Percentiles rank a stretch among this genome's conserved stretches.
Conservation (phyloP, 2,797 vertebrate species). For the Manis crassicaudata region DNA sequence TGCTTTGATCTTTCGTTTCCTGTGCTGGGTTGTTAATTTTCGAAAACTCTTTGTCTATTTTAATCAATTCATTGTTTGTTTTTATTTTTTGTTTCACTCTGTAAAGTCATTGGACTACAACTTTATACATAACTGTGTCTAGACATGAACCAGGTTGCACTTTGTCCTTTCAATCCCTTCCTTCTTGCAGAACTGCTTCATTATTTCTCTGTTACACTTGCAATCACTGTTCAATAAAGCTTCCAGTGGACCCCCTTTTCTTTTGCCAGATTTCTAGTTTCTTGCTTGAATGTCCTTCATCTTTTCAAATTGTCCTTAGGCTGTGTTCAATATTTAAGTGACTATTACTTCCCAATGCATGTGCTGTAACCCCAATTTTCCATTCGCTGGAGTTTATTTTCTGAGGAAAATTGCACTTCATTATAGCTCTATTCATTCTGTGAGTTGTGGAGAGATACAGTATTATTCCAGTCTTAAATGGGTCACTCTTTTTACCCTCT, state of each 20-base stretch:
- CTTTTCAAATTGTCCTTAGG: slow-evolving; percentile 83
- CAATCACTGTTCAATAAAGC: slow-evolving; percentile 56
- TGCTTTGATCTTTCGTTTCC: background rate
- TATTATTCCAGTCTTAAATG: slow-evolving; percentile 49
- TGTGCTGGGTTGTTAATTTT: background rate
- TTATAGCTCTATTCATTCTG: slow-evolving; percentile 82
- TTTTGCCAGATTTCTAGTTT: slow-evolving; percentile 77
- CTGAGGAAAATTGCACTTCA: slow-evolving; percentile 78
- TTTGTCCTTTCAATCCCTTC: background rate
- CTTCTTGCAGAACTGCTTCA: slow-evolving; percentile 66
- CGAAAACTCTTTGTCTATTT: background rate
- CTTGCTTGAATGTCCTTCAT: slow-evolving; percentile 81
- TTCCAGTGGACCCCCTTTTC: slow-evolving; percentile 70
- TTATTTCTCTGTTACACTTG: slow-evolving; percentile 69
- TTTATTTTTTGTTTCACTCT: background rate
- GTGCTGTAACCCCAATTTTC: slow-evolving; percentile 79
- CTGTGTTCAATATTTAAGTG: slow-evolving; percentile 76
- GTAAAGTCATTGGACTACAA: background rate
- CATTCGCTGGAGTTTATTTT: slow-evolving; percentile 82
- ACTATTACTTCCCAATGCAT: slow-evolving; percentile 77
- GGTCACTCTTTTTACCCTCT: slow-evolving; percentile 37
- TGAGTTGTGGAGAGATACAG: slow-evolving; percentile 59
- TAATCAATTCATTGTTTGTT: background rate
- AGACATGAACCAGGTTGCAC: background rate
- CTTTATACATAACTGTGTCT: background rate